Evolutionary conservation across 2,113 vertebrate species (phyloP).

Genomic region (Pelvicachromis taeniatus): DNA sequence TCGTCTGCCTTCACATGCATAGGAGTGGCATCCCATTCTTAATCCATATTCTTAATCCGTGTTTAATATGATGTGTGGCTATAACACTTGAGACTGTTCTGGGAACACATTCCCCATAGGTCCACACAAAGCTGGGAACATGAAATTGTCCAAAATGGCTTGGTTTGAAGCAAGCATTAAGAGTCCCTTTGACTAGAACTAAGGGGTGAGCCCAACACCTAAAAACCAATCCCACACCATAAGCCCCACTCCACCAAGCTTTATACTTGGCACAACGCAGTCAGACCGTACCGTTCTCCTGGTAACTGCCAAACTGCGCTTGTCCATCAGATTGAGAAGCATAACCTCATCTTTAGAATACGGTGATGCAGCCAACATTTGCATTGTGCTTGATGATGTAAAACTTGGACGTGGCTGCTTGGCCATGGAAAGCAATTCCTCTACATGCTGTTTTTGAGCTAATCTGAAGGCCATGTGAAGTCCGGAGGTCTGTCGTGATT

Average conservation of each 20-base stretch:
- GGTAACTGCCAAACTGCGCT: not conserved
- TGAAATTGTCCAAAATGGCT: not conserved
- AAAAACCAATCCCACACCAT: not conserved
- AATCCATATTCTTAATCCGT: not conserved
- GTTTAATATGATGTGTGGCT: not conserved
- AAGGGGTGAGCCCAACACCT: not conserved
- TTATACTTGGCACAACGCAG: not conserved
- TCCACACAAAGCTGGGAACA: not conserved
- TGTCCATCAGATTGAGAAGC: not conserved
- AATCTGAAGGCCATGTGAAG: not conserved
- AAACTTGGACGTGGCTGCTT: not conserved
- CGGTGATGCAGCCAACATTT: not conserved
- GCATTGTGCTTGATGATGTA: not conserved
- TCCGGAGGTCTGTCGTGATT: not conserved
- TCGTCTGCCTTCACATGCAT: not conserved
- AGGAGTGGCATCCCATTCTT: not conserved
- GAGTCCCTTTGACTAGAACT: not conserved
- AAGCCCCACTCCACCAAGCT: not conserved
- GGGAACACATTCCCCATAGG: not conserved
- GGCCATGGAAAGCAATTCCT: not conserved
- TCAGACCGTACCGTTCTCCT: not conserved
- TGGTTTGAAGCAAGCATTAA: not conserved
- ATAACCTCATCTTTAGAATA: not conserved
- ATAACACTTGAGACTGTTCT: not conserved
- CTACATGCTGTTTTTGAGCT: not conserved